Base-by-base conservation (phyloP, 2,888 invertebrate species). In the Sicus ferrugineus region DNA sequence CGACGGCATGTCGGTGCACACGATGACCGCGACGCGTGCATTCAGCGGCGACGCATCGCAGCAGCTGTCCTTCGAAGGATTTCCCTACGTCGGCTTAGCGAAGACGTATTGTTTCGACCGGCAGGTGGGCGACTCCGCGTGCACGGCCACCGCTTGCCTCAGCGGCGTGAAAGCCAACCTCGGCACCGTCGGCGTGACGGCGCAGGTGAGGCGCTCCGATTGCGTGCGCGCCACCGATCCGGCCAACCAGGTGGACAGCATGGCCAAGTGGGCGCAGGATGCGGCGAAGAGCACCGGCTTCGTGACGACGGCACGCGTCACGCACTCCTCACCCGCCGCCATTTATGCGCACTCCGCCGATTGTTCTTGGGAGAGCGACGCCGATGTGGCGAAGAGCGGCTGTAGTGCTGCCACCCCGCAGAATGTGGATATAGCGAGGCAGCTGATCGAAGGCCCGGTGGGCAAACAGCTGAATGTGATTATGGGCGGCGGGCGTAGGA, bases 71-170 rank as follows among this genome's bases (percentile, higher is more conserved):
- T 91, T 91, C 80, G 92, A 92, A 76, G 82, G 86, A 68, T 91
- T 91, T 76, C 90, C 90, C 0, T 86, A 87, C 74, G 74, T 80
- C n/a, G 86, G 86, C 0, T 69, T 84, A 6, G 78, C 84, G 26
- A 85, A 93, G 90, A 93, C 93, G 0, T 93, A 93, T 81, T 93
- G 93, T 81, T 89, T 93, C 0, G 89, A 93, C 77, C 86, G 87
- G 6, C 91, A 94, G 84, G 93, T 94, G 0, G 89, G 94, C 0
- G 95, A 95, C 79, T 94, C 94, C 0, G 94, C 95, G 0, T 93
- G 93, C 78, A 91, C 93, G 1, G 91, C 92, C 0, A 95, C 94
- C 0, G 94, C 94, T 0, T 93, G 92, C 79, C 84, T 94, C 50
- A 86, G 89, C 1, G 95, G 95, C 0, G 91, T 93, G 0, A 95